phyloP scores from a whole-genome alignment of 2,113 vertebrate genomes.

The Ovis canadensis region DNA sequence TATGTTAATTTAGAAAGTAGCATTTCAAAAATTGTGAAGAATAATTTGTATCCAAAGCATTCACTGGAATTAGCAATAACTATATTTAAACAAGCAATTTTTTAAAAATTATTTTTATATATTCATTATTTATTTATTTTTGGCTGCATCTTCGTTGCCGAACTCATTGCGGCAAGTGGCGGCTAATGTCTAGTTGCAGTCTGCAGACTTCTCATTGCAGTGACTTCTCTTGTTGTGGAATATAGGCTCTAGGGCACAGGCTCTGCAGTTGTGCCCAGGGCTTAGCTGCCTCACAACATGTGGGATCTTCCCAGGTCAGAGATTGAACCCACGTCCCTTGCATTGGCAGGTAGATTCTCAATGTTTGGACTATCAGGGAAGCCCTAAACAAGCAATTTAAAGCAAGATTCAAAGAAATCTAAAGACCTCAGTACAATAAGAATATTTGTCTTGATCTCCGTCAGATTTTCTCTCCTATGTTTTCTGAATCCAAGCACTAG shows the following conservation, averaged over 20 bases:
- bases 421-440: neutral
- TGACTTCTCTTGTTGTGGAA: neutral
- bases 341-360: neutral
- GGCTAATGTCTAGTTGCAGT: neutral
- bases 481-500: slow-evolving; percentile 15
- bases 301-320: neutral
- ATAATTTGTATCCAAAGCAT: neutral
- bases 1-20: neutral
- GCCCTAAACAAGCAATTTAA: neutral
- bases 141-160: neutral
- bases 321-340: neutral
- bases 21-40: neutral
- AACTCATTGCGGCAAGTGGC: accelerated
- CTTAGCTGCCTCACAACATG: neutral
- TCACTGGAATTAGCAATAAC: neutral
- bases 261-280: neutral
- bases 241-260: neutral
- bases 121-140: neutral
- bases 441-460: neutral
- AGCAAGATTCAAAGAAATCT: neutral
- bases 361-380: neutral
- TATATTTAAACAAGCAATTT: neutral
- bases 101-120: neutral
- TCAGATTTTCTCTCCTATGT: neutral
- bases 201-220: neutral